phyloP scores from a whole-genome alignment of 1,140 invertebrate genomes.

The Planococcus citri region DNA sequence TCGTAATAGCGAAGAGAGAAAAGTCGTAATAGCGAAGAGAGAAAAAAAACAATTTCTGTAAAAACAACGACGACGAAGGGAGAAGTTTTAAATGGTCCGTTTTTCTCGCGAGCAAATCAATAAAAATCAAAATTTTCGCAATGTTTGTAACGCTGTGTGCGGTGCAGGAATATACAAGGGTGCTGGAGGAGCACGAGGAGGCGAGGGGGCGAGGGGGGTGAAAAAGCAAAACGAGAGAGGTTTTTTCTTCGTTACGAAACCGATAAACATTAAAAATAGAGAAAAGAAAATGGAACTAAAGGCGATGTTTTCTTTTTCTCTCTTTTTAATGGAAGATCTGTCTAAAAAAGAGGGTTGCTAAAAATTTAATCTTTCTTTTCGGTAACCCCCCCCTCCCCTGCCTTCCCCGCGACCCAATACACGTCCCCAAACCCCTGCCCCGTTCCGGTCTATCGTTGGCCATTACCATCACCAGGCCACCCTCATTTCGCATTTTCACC shows the following conservation, averaged over 20 bases:
- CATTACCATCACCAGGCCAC: slow-evolving; percentile 13
- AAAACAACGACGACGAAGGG: too few species aligned
- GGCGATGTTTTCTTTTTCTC: slow-evolving; percentile 25
- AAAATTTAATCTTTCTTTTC: slow-evolving; percentile 26
- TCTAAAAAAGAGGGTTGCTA: slow-evolving; percentile 27
- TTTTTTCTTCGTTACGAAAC: slow-evolving; percentile 11
- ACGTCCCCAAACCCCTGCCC: neutral
- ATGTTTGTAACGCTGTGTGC: neutral
- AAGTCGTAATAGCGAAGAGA: too few species aligned
- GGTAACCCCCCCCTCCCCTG: too few species aligned
- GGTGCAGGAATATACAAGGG: too few species aligned
- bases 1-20: too few species aligned
- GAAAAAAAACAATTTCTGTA: too few species aligned
- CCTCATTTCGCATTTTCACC: slow-evolving; percentile 17
- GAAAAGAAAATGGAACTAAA: slow-evolving; percentile 16
- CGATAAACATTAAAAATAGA: slow-evolving; percentile 12
- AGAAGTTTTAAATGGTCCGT: too few species aligned
- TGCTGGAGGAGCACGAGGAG: too few species aligned
- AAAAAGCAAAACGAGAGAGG: too few species aligned
- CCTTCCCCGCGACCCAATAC: neutral
- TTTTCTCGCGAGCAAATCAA: slow-evolving; percentile 9
- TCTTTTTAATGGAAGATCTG: slow-evolving; percentile 25
- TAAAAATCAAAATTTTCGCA: slow-evolving; percentile 15
- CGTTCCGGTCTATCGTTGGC: slow-evolving; percentile 14
- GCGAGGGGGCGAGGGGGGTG: too few species aligned